Percentiles rank a stretch among this genome's conserved stretches.
phyloP scores from a whole-genome alignment of 2,888 invertebrate genomes.

The Panzeria rudis region DNA sequence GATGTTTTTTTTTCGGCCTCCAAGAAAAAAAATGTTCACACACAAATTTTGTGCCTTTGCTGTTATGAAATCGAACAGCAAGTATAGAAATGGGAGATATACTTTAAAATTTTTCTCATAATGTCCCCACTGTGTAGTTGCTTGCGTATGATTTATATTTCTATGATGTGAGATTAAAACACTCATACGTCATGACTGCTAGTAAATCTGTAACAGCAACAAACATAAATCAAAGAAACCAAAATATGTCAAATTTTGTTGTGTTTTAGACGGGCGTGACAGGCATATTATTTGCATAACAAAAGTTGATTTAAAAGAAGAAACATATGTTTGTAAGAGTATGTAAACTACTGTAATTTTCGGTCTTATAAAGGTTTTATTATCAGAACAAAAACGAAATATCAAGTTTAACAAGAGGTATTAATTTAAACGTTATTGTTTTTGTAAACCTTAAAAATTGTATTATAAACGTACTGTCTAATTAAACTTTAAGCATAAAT shows the following conservation, averaged over 20 bases:
- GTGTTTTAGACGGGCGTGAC: constrained; percentile 51
- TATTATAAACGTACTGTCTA: neutral
- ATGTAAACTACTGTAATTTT: neutral
- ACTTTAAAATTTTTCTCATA: too few species aligned
- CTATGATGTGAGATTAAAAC: neutral
- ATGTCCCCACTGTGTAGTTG: neutral
- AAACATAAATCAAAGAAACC: constrained; percentile 42
- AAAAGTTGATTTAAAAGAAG: constrained; percentile 18
- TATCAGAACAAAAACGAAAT: neutral
- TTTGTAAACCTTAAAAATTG: neutral
- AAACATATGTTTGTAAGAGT: neutral
- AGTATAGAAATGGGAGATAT: too few species aligned
- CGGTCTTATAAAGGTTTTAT: neutral
- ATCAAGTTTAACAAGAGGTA: neutral
- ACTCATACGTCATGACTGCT: constrained; percentile 26
- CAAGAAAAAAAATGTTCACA: too few species aligned
- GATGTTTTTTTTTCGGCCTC: too few species aligned
- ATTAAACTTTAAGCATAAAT: too few species aligned
- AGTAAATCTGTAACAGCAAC: neutral
- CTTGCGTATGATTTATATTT: constrained; percentile 39
- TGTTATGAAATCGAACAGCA: too few species aligned
- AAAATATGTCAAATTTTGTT: constrained; percentile 36
- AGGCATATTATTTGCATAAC: constrained; percentile 25
- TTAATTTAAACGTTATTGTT: neutral
- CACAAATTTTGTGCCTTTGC: too few species aligned